A percentile compares a stretch with the other conserved stretches of the same genome.
Evolutionary conservation across 2,888 invertebrate species (phyloP).

Genomic region (Synanthedon andrenaeformis): DNA sequence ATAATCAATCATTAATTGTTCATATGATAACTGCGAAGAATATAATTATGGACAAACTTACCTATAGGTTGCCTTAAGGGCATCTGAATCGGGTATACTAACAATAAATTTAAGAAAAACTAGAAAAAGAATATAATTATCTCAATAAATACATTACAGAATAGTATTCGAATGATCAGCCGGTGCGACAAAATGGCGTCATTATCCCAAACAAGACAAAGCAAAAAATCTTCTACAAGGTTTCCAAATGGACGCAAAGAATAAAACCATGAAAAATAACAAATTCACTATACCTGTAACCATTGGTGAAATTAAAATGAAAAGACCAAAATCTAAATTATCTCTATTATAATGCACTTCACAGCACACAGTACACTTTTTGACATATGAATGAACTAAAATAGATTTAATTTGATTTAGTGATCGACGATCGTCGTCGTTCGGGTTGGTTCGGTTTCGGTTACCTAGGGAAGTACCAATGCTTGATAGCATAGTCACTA

Average conservation of each 20-base stretch:
- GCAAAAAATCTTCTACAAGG: conserved; percentile 17
- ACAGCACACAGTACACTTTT: background rate
- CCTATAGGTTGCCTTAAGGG: no score
- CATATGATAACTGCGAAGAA: no score
- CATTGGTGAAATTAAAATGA: background rate
- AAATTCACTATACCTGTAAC: background rate
- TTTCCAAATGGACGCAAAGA: background rate
- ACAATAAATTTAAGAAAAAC: conserved; percentile 3
- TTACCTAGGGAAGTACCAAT: background rate
- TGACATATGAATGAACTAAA: conserved; percentile 1
- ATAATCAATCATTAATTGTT: no score
- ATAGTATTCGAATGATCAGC: conserved; percentile 56
- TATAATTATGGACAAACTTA: no score
- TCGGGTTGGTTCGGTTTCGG: no score
- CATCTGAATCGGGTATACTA: background rate
- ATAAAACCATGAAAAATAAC: background rate
- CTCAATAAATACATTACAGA: conserved; percentile 18
- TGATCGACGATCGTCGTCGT: background rate
- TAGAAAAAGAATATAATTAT: conserved; percentile 5
- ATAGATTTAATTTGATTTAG: background rate
- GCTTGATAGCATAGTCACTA: no score
- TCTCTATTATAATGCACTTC: background rate
- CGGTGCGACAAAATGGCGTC: conserved; percentile 71
- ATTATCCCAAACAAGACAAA: conserved; percentile 55
- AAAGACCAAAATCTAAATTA: background rate